Conservation (phyloP, 2,113 vertebrate species). For the Ameiurus melas region DNA sequence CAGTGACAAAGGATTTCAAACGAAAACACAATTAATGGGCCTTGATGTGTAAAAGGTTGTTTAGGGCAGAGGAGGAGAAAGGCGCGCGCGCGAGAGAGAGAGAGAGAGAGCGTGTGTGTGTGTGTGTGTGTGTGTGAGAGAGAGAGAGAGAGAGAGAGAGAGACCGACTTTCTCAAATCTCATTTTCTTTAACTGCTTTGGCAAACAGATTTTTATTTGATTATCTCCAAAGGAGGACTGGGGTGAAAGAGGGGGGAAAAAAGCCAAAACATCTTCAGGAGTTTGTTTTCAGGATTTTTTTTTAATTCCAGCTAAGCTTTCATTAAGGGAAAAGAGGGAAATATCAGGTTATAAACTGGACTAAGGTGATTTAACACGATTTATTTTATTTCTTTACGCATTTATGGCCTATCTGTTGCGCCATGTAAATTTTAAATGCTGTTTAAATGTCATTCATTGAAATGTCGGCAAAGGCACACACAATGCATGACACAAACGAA, state of each 20-base stretch:
- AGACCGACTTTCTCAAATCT: constrained; percentile 39
- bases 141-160: neutral
- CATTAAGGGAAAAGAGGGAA: constrained; percentile 46
- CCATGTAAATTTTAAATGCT: neutral
- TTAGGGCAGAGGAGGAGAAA: constrained; percentile 35
- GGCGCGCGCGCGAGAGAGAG: neutral
- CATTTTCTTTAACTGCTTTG: constrained; percentile 56
- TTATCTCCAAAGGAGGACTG: constrained; percentile 55
- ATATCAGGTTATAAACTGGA: constrained; percentile 16
- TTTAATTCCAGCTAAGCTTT: constrained; percentile 50
- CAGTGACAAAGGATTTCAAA: constrained; percentile 75
- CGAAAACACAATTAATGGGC: constrained; percentile 78
- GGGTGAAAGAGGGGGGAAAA: constrained; percentile 32
- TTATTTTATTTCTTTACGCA: constrained; percentile 38
- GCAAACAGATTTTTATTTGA: constrained; percentile 61
- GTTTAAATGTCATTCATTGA: neutral
- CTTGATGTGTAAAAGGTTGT: constrained; percentile 60
- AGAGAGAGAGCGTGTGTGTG: neutral
- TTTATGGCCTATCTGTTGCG: constrained; percentile 18
- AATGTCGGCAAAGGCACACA: neutral
- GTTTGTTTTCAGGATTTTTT: constrained; percentile 44
- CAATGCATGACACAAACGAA: neutral
- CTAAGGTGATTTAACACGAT: constrained; percentile 34
- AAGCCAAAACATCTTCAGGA: neutral
- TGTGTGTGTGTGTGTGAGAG: too few relatives aligned